These are phyloP conservation scores for Otus sunia DNA, from an alignment of 2,113 vertebrate genomes.

Conservation along the genomic window DNA sequence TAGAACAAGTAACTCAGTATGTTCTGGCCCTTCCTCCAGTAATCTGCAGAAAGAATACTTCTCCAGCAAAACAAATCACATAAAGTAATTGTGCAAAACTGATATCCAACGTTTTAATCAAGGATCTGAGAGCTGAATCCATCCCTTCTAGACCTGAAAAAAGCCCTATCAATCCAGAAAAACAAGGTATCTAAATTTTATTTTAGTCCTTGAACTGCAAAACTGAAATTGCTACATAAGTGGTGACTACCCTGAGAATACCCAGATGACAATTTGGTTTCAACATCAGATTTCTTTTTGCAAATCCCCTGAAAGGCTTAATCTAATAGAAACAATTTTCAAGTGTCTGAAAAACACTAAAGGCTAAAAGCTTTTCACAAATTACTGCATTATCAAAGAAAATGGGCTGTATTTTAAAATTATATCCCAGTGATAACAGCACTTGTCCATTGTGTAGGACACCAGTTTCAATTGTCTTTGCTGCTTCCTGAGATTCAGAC, in stretches of 20 bases:
- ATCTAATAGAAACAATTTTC: background rate
- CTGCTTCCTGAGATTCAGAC: background rate
- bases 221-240: background rate
- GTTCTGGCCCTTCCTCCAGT: background rate
- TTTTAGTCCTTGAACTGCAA: background rate
- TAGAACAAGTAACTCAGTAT: background rate
- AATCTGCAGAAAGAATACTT: background rate
- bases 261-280: background rate
- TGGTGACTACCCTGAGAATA: background rate
- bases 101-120: background rate
- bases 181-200: background rate
- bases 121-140: background rate
- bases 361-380: background rate
- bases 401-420: background rate
- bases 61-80: background rate
- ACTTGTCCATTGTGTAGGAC: accelerated
- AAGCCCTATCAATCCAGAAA: background rate
- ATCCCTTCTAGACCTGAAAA: background rate
- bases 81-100: background rate
- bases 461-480: background rate
- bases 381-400: background rate
- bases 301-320: conserved; percentile 2
- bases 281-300: background rate
- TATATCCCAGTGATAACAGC: background rate
- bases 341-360: background rate